These are phyloP conservation scores for Aproaerema taeniolella DNA, from an alignment of 2,888 invertebrate species.

Conservation along the genomic window DNA sequence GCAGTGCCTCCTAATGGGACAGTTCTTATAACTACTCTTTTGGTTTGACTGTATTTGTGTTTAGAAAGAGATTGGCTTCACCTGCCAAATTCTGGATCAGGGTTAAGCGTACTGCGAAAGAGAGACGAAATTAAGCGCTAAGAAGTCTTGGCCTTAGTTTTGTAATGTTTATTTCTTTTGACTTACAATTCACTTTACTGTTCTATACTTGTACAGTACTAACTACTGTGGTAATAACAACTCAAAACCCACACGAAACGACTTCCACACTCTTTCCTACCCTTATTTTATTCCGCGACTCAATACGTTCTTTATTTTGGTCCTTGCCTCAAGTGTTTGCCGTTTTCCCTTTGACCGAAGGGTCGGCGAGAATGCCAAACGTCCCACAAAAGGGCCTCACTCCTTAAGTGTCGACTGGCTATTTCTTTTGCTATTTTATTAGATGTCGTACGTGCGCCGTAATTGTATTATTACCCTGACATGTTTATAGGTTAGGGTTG, in stretches of 20 bases:
- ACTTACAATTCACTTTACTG: too few species aligned
- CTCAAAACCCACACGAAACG: constrained; percentile 4
- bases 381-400: neutral
- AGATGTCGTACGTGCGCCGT: constrained; percentile 61
- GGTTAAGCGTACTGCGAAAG: too few species aligned
- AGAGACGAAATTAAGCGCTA: too few species aligned
- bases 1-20: too few species aligned
- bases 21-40: too few species aligned
- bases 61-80: too few species aligned
- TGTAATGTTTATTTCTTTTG: too few species aligned
- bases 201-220: too few species aligned
- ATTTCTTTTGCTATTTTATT: constrained; percentile 69
- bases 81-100: too few species aligned
- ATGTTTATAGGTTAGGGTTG: constrained; percentile 16
- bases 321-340: constrained; percentile 61
- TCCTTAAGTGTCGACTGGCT: constrained; percentile 57
- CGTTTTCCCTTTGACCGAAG: constrained; percentile 60
- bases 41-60: too few species aligned
- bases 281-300: constrained; percentile 75
- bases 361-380: constrained; percentile 61
- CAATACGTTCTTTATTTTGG: constrained; percentile 72
- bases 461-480: constrained; percentile 50
- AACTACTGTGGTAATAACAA: constrained; percentile 8
- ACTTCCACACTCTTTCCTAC: constrained; percentile 46
- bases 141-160: too few species aligned